Base-by-base conservation (phyloP, 2,113 vertebrate genomes). In the Sceloporus tristichus region DNA sequence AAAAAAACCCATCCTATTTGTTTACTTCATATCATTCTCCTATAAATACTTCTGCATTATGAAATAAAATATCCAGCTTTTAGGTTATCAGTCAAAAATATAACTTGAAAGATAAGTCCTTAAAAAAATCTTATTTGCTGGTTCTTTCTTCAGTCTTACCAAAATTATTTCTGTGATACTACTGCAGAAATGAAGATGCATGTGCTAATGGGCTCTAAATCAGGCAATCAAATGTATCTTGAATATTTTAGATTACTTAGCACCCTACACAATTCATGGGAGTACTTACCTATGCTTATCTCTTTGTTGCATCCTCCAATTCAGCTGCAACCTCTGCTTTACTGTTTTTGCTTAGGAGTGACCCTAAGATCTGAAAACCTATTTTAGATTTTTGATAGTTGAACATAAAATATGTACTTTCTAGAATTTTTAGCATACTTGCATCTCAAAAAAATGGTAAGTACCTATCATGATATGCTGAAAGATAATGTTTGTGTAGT, bases 391-490 rank as follows among this genome's bases (percentile, higher is more conserved):
- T 27, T 25, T n/a, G 9, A 21, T 38, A 21, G 16, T 25, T 74
- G 6, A 34, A 5, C 6, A 10, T 38, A 40, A 19, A 42, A 54
- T n/a, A 87, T 42, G 42, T 38, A 10, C 25, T 74, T 53, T 53
- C 34, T 19, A 29, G 70, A 62, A 19, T 27, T 77, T 88, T 83
- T 83, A 56, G 21, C 21, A 76, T 38, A 82, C 34, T 59, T 42
- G 34, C 25, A 19, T 13, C 27, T 42, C 27, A 87, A 70, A 25
- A 87, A 70, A 65, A 73, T 88, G 91, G 76, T 7, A 90, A 84
- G 89, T 90, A 73, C 82, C 19, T 62, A 93, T 79, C 48, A 38
- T 89, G 56, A 68, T 91, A 81, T 74, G 71, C 90, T 89, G 90
- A 90, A 80, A 92, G 79, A 81, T 65, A 92, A 90, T 91, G 88